phyloP scores from a whole-genome alignment of 2,113 vertebrate species.

The Psettodes erumei region DNA sequence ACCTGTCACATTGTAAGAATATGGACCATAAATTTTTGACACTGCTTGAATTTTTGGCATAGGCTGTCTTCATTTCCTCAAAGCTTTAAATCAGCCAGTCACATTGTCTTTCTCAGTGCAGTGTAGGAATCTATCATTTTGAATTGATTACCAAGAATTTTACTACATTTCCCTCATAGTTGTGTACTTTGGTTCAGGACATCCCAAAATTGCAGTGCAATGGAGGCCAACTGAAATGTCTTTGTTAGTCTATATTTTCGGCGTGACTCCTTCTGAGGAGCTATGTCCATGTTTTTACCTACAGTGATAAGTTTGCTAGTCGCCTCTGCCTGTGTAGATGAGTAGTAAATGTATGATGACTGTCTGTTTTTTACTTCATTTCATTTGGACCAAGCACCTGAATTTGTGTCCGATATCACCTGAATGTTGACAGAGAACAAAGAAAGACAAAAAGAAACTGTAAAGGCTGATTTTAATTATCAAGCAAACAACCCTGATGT shows the following conservation, averaged over 20 bases:
- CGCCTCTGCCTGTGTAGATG: no score
- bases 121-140: not conserved
- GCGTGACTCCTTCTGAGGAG: not conserved
- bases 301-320: no score
- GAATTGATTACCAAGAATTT: not conserved
- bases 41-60: no score
- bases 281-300: conserved; percentile 1
- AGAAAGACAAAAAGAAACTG: not conserved
- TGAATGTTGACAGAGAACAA: not conserved
- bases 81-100: not conserved
- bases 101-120: not conserved
- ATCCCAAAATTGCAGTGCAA: not conserved
- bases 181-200: not conserved
- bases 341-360: not conserved
- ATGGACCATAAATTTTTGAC: not conserved
- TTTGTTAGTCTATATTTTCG: not conserved
- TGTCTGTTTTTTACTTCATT: not conserved
- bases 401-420: conserved; percentile 1
- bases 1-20: not conserved
- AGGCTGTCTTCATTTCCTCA: no score
- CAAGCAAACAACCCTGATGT: not conserved
- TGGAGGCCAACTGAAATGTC: not conserved
- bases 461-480: not conserved
- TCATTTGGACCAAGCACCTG: not conserved
- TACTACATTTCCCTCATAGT: not conserved